Conservation (phyloP, 2,797 vertebrate species). For the Sebastes taczanowskii region DNA sequence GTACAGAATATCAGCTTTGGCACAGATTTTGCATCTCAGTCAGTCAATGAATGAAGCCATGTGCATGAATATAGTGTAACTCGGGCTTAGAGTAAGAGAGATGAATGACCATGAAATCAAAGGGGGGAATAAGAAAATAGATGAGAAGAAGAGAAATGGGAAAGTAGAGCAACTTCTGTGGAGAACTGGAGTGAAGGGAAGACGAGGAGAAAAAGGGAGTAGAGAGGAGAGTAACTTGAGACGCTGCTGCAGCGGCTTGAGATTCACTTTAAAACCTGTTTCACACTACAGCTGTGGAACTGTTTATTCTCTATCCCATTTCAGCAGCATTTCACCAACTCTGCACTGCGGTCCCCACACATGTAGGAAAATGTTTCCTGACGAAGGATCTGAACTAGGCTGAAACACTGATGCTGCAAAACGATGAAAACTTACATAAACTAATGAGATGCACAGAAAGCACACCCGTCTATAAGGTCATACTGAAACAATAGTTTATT, state of each 20-base stretch:
- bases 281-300: constrained; percentile 41
- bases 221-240: constrained; percentile 6
- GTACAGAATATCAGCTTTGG: neutral
- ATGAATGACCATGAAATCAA: neutral
- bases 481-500: neutral
- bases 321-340: constrained; percentile 20
- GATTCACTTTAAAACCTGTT: constrained; percentile 35
- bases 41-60: neutral
- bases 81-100: neutral
- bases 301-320: constrained; percentile 35
- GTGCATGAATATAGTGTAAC: neutral
- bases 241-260: constrained; percentile 12
- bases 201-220: neutral
- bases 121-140: neutral
- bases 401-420: neutral
- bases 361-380: neutral
- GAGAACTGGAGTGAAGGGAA: constrained; percentile 16
- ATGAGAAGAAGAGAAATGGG: neutral
- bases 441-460: neutral
- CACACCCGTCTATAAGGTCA: too few species aligned
- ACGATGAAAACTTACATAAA: neutral
- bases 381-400: neutral
- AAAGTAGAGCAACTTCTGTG: neutral
- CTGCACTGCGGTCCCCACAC: constrained; percentile 2
- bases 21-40: neutral